These are phyloP conservation scores for Tillus elongatus DNA, from an alignment of 2,888 invertebrate genomes.

Conservation along the genomic window DNA sequence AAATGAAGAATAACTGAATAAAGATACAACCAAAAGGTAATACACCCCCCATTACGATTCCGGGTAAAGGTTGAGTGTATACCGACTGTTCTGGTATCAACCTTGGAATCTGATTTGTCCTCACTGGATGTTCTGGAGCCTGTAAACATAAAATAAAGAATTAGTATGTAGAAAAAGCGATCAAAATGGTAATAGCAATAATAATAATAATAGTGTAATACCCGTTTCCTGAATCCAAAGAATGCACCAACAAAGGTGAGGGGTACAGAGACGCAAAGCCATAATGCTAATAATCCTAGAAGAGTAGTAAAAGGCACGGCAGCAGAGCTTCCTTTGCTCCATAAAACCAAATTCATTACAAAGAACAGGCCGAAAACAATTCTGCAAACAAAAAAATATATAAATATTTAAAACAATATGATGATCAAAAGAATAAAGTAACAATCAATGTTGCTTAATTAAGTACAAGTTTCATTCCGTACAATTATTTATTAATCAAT, in stretches of 20 bases:
- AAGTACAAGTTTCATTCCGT: too few relatives aligned
- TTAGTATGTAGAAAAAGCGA: constrained; percentile 2
- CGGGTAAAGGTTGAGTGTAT: constrained; percentile 92
- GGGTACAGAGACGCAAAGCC: constrained; percentile 98
- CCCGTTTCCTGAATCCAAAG: constrained; percentile 95
- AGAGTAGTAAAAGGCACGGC: constrained; percentile 96
- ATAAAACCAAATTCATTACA: constrained; percentile 90
- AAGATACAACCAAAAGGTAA: constrained; percentile 98
- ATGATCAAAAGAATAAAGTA: too few relatives aligned
- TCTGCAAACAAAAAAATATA: constrained; percentile 44
- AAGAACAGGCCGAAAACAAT: constrained; percentile 96
- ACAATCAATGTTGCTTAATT: too few relatives aligned
- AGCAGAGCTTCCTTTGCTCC: constrained; percentile 93
- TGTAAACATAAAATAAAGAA: constrained; percentile 39
- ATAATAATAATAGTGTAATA: constrained; percentile 39
- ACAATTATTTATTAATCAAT: too few relatives aligned
- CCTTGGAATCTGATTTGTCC: constrained; percentile 97
- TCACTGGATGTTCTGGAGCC: constrained; percentile 93
- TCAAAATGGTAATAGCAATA: constrained; percentile 2
- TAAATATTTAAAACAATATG: too few relatives aligned
- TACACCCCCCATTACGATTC: constrained; percentile 96
- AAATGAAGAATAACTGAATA: constrained; percentile 97
- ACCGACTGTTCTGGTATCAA: constrained; percentile 98
- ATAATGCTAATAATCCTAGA: constrained; percentile 84
- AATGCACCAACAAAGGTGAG: constrained; percentile 96